phyloP scores from a whole-genome alignment of 2,888 invertebrate species.

The Melangyna quadrimaculata region DNA sequence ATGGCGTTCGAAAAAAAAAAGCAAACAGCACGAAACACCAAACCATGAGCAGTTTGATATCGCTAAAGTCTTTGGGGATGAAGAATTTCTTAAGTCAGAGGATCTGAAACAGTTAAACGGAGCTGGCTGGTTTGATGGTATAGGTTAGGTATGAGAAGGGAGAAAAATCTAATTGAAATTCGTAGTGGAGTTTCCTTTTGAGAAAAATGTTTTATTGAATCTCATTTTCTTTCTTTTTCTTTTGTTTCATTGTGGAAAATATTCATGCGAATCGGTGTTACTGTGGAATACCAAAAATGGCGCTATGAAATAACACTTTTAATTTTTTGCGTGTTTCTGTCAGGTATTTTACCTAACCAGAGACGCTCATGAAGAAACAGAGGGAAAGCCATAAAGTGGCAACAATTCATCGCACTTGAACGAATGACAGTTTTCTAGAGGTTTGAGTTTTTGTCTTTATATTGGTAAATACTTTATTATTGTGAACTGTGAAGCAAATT shows the following conservation, averaged over 20 bases:
- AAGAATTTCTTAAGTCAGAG: background rate
- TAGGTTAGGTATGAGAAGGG: background rate
- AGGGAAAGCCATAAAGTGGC: slow-evolving; percentile 25
- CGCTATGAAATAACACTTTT: slow-evolving; percentile 6
- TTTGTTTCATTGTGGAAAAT: background rate
- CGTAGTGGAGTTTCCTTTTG: slow-evolving; percentile 17
- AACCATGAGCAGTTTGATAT: slow-evolving; percentile 13
- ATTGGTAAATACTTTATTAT: background rate
- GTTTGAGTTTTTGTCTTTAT: background rate
- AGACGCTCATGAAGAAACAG: slow-evolving; percentile 12
- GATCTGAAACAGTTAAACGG: background rate
- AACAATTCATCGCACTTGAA: slow-evolving; percentile 6
- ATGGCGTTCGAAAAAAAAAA: slow-evolving; percentile 24
- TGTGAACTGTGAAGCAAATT: background rate
- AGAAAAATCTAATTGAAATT: slow-evolving; percentile 59
- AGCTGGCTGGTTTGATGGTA: background rate
- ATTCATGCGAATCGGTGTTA: slow-evolving; percentile 9
- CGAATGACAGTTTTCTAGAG: background rate
- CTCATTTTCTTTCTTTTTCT: background rate
- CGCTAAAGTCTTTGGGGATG: background rate
- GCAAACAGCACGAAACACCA: background rate
- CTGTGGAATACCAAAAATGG: background rate
- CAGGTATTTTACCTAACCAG: slow-evolving; percentile 29
- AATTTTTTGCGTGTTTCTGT: slow-evolving; percentile 33
- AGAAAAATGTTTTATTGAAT: slow-evolving; percentile 65